Conservation (phyloP, 2,888 invertebrate species). For the Parnassius mnemosyne region DNA sequence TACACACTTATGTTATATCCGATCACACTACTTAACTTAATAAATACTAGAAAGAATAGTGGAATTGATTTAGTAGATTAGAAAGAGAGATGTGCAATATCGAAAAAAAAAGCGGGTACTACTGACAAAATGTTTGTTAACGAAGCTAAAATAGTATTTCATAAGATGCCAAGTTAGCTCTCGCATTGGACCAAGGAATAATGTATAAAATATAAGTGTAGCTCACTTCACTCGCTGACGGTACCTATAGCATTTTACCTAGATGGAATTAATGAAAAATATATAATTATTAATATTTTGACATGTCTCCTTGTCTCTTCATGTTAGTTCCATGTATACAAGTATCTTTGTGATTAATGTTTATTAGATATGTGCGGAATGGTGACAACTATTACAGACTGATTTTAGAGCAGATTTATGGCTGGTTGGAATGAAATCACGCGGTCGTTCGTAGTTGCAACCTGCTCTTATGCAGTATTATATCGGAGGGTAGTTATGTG, state of each 20-base stretch:
- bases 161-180: slow-evolving; percentile 74
- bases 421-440: slow-evolving; percentile 36
- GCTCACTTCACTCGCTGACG: slow-evolving; percentile 71
- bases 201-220: slow-evolving; percentile 62
- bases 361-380: slow-evolving; percentile 57
- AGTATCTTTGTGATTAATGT: slow-evolving; percentile 71
- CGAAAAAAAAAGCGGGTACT: slow-evolving; percentile 34
- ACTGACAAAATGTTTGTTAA: slow-evolving; percentile 16
- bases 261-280: slow-evolving; percentile 32
- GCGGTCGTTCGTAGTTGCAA: slow-evolving; percentile 31
- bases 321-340: slow-evolving; percentile 72
- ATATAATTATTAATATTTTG: slow-evolving; percentile 52
- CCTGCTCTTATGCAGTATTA: slow-evolving; percentile 63
- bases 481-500: slow-evolving; percentile 48
- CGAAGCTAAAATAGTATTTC: slow-evolving; percentile 48
- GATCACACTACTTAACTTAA: slow-evolving; percentile 1
- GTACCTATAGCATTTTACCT: slow-evolving; percentile 59
- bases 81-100: slow-evolving; percentile 53
- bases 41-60: background rate
- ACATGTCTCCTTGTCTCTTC: slow-evolving; percentile 59
- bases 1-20: slow-evolving; percentile 20
- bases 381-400: slow-evolving; percentile 59
- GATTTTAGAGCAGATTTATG: slow-evolving; percentile 60
- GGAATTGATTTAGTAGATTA: slow-evolving; percentile 29
- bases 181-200: slow-evolving; percentile 76